Conservation (phyloP, 2,797 vertebrate genomes). For the Myiotriccus ornatus region DNA sequence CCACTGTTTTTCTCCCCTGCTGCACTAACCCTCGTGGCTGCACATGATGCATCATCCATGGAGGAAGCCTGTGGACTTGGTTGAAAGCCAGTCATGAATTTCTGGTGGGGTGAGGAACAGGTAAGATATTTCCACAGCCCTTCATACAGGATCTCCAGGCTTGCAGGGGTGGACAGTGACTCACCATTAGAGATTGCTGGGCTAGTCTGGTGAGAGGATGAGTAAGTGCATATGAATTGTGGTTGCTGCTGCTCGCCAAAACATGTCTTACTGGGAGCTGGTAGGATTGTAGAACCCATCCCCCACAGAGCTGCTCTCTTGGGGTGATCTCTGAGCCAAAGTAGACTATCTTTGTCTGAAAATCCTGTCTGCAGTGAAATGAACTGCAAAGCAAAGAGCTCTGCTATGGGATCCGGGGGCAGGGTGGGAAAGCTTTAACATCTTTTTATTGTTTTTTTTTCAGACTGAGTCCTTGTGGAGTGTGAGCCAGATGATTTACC, state of each 20-base stretch:
- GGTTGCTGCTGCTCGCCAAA: not conserved
- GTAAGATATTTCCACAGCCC: not conserved
- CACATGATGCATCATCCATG: not conserved
- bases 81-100: not conserved
- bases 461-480: not conserved
- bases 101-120: not conserved
- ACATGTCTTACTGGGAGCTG: not conserved
- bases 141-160: not conserved
- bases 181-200: not conserved
- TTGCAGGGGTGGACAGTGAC: not conserved
- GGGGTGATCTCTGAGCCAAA: not conserved
- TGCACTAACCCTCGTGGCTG: not conserved
- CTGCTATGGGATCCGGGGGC: not conserved
- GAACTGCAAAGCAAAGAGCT: not conserved
- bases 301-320: not conserved
- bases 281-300: rapidly evolving
- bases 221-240: not conserved
- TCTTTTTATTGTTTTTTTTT: not conserved
- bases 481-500: not conserved
- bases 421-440: not conserved
- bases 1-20: not conserved
- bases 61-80: not conserved
- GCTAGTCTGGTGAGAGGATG: not conserved
- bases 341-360: not conserved
- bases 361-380: not conserved